Conservation (phyloP, 2,113 vertebrate genomes). For the Nestor notabilis region DNA sequence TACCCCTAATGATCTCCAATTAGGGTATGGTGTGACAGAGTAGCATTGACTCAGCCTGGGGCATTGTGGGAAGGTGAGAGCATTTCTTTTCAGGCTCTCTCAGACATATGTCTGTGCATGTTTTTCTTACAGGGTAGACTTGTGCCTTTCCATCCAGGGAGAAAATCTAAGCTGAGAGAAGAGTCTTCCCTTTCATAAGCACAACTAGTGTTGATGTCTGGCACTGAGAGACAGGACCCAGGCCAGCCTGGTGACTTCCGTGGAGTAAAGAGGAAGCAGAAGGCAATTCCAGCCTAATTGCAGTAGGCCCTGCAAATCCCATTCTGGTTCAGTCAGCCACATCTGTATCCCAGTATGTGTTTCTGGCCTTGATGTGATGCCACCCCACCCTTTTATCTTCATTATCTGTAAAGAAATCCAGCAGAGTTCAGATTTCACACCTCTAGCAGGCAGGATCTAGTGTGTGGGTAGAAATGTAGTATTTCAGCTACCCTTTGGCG, state of each 20-base stretch:
- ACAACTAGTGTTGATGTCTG: fast-evolving
- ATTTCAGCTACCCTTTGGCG: not conserved
- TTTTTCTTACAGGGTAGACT: not conserved
- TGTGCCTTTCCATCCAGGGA: not conserved
- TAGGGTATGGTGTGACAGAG: not conserved
- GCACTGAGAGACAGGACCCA: not conserved
- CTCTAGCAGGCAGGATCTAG: not conserved
- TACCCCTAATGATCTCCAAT: not conserved
- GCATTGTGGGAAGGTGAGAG: not conserved
- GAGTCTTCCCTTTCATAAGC: not conserved
- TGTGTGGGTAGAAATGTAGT: not conserved
- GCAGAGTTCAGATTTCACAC: not conserved
- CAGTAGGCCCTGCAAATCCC: not conserved
- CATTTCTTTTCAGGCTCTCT: not conserved
- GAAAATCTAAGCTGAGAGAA: not conserved
- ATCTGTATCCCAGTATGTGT: not conserved
- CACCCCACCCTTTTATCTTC: not conserved
- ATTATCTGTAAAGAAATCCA: not conserved
- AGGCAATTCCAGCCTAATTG: not conserved
- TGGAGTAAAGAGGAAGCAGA: not conserved
- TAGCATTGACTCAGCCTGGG: not conserved
- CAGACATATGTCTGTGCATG: not conserved
- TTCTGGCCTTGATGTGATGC: not conserved
- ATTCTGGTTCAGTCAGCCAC: not conserved
- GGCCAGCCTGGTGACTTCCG: not conserved